phyloP scores from a whole-genome alignment of 1,140 invertebrate genomes.

The Pteromalus puparum region DNA sequence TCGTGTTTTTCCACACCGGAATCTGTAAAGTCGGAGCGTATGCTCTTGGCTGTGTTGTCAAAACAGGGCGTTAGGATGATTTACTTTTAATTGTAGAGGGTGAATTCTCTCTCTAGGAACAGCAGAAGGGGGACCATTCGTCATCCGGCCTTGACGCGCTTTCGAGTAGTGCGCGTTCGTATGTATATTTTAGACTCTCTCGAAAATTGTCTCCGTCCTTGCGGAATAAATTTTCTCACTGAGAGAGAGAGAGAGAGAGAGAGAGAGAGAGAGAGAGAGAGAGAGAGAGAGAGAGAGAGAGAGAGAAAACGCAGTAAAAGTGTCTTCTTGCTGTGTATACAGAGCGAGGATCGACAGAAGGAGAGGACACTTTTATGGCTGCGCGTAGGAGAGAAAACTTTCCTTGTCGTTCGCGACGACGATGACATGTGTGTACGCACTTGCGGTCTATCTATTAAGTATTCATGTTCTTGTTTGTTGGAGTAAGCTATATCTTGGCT shows the following conservation, averaged over 20 bases:
- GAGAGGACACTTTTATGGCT: conserved; percentile 46
- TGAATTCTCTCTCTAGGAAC: too few relatives aligned
- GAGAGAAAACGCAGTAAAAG: conserved; percentile 27
- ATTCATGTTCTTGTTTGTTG: conserved; percentile 35
- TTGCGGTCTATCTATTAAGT: background rate
- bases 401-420: background rate
- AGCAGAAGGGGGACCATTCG: background rate
- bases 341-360: conserved; percentile 42
- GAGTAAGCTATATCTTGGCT: background rate
- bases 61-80: conserved; percentile 24
- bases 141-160: background rate
- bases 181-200: background rate
- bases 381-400: conserved; percentile 1
- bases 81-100: conserved; percentile 42
- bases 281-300: background rate
- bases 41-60: conserved; percentile 34
- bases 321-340: background rate
- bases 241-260: background rate
- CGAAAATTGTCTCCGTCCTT: conserved; percentile 1
- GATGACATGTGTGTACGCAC: background rate
- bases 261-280: too few relatives aligned
- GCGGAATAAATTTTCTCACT: conserved; percentile 24
- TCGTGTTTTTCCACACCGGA: conserved; percentile 7
- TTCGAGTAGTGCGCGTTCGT: background rate
- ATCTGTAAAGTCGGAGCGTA: conserved; percentile 46